A percentile compares a stretch with the other conserved stretches of the same genome.
phyloP scores from a whole-genome alignment of 2,888 invertebrate genomes.

The Octonoba sinensis region DNA sequence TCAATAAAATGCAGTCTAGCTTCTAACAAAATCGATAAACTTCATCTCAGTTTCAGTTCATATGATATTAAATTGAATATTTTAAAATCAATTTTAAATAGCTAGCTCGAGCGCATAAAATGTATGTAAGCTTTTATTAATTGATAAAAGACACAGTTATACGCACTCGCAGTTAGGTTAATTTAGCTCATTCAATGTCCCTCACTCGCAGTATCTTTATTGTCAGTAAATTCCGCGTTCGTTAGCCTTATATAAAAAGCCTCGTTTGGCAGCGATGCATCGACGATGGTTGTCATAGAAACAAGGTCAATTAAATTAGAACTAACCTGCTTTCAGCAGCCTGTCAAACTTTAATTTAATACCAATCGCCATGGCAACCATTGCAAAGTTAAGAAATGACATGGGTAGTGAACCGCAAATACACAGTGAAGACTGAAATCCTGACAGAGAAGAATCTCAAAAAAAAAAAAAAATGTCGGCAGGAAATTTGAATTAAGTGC shows the following conservation, averaged over 20 bases:
- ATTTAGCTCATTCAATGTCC: background rate
- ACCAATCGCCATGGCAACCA: slow-evolving; percentile 38
- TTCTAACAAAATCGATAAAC: no score
- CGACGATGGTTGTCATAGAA: slow-evolving; percentile 11
- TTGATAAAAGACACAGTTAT: background rate
- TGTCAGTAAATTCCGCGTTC: background rate
- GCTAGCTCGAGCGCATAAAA: no score
- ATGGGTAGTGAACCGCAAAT: background rate
- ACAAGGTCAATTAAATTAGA: slow-evolving; percentile 43
- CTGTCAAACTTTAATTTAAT: slow-evolving; percentile 57
- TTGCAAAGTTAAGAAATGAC: slow-evolving; percentile 34
- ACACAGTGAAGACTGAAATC: no score
- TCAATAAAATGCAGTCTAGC: no score
- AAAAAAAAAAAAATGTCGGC: no score
- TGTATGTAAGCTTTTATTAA: background rate
- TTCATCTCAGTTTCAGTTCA: no score
- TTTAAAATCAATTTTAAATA: no score
- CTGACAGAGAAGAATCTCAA: no score
- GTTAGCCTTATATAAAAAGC: background rate
- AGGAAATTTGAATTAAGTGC: no score
- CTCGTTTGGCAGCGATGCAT: background rate
- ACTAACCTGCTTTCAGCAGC: slow-evolving; percentile 28
- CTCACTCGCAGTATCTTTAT: background rate
- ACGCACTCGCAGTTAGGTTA: background rate
- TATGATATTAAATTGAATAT: no score